phyloP scores from a whole-genome alignment of 2,888 invertebrate species.

The Tachina grossa region DNA sequence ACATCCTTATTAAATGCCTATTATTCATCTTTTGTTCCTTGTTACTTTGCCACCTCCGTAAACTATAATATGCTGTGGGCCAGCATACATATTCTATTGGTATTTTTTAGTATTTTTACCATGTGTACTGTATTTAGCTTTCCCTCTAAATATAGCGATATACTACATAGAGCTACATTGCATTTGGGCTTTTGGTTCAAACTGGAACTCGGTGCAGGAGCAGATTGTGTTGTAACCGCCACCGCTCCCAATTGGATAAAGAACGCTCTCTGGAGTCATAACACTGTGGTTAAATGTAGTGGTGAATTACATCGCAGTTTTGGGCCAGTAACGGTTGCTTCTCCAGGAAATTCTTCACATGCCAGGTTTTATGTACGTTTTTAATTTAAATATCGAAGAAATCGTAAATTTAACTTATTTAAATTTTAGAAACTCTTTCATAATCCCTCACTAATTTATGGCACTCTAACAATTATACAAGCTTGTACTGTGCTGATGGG shows the following conservation, averaged over 20 bases:
- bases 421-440: conserved; percentile 91
- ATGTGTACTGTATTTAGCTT: conserved; percentile 89
- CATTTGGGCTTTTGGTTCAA: conserved; percentile 88
- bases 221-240: conserved; percentile 74
- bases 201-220: conserved; percentile 76
- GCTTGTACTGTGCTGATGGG: conserved; percentile 89
- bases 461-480: conserved; percentile 89
- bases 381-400: background rate
- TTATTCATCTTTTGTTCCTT: conserved; percentile 94
- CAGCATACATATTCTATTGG: conserved; percentile 91
- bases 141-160: conserved; percentile 90
- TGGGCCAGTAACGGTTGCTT: conserved; percentile 92
- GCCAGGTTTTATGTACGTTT: conserved; percentile 92
- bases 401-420: background rate
- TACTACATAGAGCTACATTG: conserved; percentile 93
- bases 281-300: conserved; percentile 88
- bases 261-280: conserved; percentile 88
- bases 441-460: conserved; percentile 91
- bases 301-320: conserved; percentile 90
- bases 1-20: conserved; percentile 92
- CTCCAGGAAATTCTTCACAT: conserved; percentile 92
- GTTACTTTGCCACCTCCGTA: conserved; percentile 92
- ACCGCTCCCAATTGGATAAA: conserved; percentile 83
- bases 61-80: conserved; percentile 94
- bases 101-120: conserved; percentile 92